Base-by-base conservation (phyloP, 30 jellyfish, hydroid and myxozoan genomes). In the Hydractinia symbiolongicarpus region DNA sequence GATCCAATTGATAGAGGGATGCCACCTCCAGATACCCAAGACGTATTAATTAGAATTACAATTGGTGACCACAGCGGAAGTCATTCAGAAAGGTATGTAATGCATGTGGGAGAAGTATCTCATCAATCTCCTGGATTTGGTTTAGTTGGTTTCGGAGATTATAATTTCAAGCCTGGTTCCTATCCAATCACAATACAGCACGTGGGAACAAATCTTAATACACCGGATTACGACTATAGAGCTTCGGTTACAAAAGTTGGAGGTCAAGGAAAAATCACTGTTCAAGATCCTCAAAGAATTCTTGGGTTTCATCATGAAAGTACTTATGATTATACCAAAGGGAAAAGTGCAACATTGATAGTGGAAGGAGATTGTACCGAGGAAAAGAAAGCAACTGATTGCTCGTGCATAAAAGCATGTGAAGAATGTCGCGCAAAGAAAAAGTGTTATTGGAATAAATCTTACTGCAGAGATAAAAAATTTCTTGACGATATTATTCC, bases 211-310 rank as follows among this genome's bases (percentile, higher is more conserved):
- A 64, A 64, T 44, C 40, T 64, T 51, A 7, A 64, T 13, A 44
- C 19, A 64, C 74, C 74, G 7, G 19, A n/a, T 13, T 64, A 64
- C 40, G 40, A 51, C 40, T 64, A 64, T 64, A 64, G 6, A 64
- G 74, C 74, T 64, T 8, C 40, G 9, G 2, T 64, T 9, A 44
- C 19, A 13, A 44, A 64, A 13, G 40, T 64, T 13, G 74, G 74
- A n/a, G 74, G 74, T 64, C 40, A n/a, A 13, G 74, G 52, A n/a
- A n/a, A 44, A 64, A 64, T 44, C 74, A 64, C 16, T 44, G 74
- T 64, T 13, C 9, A n/a, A n/a, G 74, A 64, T 64, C 52, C 19
- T n/a, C 9, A 7, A 13, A 4, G 40, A 1, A n/a, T 64, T 7
- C 74, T 64, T 7, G 74, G 74, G 7, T n/a, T 51, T 7, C 16